Percentiles rank a stretch among this genome's conserved stretches.
Evolutionary conservation across 2,888 invertebrate species (phyloP).

Genomic region (Carcina quercana): DNA sequence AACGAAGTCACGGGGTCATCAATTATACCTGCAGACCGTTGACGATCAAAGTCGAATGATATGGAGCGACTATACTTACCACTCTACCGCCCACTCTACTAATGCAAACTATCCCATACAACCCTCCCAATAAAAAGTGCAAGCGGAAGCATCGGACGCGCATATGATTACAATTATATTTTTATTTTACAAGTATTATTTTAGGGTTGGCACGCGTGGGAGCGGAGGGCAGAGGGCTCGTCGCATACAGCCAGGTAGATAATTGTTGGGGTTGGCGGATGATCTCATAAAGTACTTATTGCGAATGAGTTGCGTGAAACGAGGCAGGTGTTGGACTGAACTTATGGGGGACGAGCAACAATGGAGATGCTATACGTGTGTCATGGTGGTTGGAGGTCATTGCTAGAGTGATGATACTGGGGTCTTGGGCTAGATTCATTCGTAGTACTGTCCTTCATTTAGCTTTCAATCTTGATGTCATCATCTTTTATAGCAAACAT

Average conservation of each 20-base stretch:
- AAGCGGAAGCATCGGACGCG: slow-evolving; percentile 57
- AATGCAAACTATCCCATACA: no score
- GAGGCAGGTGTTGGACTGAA: slow-evolving; percentile 47
- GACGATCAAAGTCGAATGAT: no score
- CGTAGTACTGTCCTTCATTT: no score
- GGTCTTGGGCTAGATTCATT: no score
- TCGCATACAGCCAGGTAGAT: slow-evolving; percentile 40
- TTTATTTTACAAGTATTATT: slow-evolving; percentile 62
- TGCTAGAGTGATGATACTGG: no score
- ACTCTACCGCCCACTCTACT: no score
- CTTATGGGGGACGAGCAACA: slow-evolving; percentile 20
- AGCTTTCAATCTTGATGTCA: no score
- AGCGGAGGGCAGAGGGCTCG: slow-evolving; percentile 32
- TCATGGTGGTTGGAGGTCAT: no score
- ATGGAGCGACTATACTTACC: no score
- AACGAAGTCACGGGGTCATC: no score
- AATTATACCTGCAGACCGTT: no score
- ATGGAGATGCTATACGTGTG: slow-evolving; percentile 13
- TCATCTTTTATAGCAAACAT: no score
- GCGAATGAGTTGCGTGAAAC: slow-evolving; percentile 27
- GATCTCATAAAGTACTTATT: slow-evolving; percentile 49
- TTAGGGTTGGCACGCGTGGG: slow-evolving; percentile 52
- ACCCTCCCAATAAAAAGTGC: slow-evolving; percentile 38
- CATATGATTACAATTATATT: slow-evolving; percentile 68
- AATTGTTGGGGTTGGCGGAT: slow-evolving; percentile 45